phyloP scores from a whole-genome alignment of 2,888 invertebrate species.

The Camponotus fellah region DNA sequence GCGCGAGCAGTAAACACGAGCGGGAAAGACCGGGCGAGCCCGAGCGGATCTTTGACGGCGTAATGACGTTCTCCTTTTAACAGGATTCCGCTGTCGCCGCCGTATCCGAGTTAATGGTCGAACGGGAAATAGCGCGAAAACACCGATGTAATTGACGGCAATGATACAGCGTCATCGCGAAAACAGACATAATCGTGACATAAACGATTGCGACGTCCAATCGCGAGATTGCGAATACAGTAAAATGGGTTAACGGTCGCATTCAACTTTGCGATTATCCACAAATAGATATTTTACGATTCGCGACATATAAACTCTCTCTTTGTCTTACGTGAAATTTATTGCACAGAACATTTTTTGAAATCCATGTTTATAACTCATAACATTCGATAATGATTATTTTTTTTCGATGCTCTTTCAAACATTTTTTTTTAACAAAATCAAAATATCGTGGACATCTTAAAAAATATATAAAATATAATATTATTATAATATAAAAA shows the following conservation, averaged over 20 bases:
- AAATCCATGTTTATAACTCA: not conserved
- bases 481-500: too few relatives aligned
- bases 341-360: not conserved
- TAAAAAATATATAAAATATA: not conserved
- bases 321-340: not conserved
- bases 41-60: constrained; percentile 57
- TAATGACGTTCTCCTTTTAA: constrained; percentile 67
- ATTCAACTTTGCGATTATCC: constrained; percentile 11
- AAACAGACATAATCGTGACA: constrained; percentile 39
- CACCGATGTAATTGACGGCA: constrained; percentile 34
- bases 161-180: constrained; percentile 29
- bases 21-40: constrained; percentile 51
- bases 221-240: constrained; percentile 24
- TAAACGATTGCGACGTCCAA: constrained; percentile 20
- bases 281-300: constrained; percentile 10
- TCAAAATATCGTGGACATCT: not conserved
- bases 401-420: not conserved
- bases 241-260: constrained; percentile 28
- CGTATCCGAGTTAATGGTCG: constrained; percentile 30
- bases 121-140: constrained; percentile 38
- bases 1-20: constrained; percentile 58
- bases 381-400: not conserved
- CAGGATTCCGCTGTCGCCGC: constrained; percentile 47
- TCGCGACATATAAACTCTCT: not conserved
- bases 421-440: not conserved